phyloP scores from a whole-genome alignment of 2,113 vertebrate species.

The Notiomystis cincta region DNA sequence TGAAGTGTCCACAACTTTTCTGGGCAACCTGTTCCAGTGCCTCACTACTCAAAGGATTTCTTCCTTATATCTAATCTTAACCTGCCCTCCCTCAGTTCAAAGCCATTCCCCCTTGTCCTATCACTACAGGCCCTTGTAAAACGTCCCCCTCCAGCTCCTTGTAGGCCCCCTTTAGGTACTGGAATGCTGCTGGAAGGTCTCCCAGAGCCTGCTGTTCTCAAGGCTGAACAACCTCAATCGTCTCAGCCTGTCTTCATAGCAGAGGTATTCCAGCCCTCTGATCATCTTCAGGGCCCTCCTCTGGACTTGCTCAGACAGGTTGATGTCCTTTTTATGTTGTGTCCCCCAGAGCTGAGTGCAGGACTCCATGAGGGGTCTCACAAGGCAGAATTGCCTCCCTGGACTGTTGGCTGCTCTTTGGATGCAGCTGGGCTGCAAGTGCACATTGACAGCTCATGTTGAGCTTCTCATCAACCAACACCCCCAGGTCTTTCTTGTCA shows the following conservation, averaged over 20 bases:
- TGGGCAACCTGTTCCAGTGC: not conserved
- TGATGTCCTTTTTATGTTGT: not conserved
- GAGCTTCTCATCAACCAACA: not conserved
- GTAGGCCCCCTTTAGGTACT: not conserved
- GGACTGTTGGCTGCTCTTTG: not conserved
- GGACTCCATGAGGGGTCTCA: not conserved
- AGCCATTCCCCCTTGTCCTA: not conserved
- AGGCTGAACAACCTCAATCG: not conserved
- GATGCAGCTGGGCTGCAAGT: not conserved
- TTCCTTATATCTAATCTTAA: not conserved
- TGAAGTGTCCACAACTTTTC: not conserved
- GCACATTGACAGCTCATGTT: rapidly evolving
- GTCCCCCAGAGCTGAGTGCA: not conserved
- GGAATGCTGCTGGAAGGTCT: not conserved
- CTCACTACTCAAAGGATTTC: not conserved
- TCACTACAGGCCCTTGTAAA: not conserved
- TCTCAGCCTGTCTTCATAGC: not conserved
- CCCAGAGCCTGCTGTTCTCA: not conserved
- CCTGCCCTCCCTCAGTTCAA: not conserved
- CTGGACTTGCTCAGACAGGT: not conserved
- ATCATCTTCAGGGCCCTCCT: not conserved
- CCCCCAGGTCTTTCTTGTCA: not conserved
- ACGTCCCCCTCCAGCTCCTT: not conserved
- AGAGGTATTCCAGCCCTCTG: not conserved
- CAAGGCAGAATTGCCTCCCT: not conserved